These are phyloP conservation scores for Fabriciana adippe DNA, from an alignment of 2,888 invertebrate genomes.

Conservation along the genomic window DNA sequence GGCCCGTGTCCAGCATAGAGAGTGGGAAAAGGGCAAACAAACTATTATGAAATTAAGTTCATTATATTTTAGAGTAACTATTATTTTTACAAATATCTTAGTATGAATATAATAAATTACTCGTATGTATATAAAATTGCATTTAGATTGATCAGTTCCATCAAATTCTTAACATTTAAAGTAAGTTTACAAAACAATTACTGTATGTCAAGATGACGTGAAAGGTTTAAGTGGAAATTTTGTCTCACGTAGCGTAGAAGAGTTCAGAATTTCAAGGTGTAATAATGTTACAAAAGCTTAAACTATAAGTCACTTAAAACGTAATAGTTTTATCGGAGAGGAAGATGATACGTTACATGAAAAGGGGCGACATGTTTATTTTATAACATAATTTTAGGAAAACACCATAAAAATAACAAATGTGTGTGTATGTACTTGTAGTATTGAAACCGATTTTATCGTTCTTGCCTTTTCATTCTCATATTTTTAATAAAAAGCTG, in stretches of 20 bases:
- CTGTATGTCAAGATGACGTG: slow-evolving; percentile 5
- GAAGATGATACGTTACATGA: slow-evolving; percentile 23
- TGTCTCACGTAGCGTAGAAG: slow-evolving; percentile 15
- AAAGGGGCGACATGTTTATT: background rate
- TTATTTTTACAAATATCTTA: too few relatives aligned
- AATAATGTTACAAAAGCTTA: slow-evolving; percentile 32
- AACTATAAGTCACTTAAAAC: slow-evolving; percentile 35
- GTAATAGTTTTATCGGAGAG: slow-evolving; percentile 33
- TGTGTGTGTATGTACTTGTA: too few relatives aligned
- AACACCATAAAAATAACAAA: background rate
- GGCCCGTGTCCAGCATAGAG: too few relatives aligned
- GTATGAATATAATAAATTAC: too few relatives aligned
- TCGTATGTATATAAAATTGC: too few relatives aligned
- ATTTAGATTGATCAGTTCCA: too few relatives aligned
- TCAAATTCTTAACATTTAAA: background rate
- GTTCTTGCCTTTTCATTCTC: too few relatives aligned
- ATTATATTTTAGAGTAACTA: too few relatives aligned
- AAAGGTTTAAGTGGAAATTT: slow-evolving; percentile 26
- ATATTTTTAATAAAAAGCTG: too few relatives aligned
- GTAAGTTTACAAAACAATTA: slow-evolving; percentile 1
- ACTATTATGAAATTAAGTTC: too few relatives aligned
- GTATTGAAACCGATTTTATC: too few relatives aligned
- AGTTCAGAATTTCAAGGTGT: slow-evolving; percentile 31
- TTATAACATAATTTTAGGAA: background rate
- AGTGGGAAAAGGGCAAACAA: too few relatives aligned